These are phyloP conservation scores for Episyrphus balteatus DNA, from an alignment of 1,140 invertebrate species.

Conservation along the genomic window DNA sequence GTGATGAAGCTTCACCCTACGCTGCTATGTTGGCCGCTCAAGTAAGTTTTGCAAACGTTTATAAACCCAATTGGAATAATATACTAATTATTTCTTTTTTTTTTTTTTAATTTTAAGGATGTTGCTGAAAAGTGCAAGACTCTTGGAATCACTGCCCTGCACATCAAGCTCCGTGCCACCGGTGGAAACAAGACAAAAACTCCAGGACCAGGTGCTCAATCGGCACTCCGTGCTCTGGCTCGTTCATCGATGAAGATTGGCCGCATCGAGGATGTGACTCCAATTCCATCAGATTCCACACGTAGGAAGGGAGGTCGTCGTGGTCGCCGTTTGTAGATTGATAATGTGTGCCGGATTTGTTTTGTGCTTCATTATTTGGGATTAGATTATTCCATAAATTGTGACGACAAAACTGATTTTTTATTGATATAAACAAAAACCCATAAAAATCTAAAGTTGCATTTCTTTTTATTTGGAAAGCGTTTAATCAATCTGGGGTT, in stretches of 20 bases:
- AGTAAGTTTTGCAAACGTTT: slow-evolving; percentile 40
- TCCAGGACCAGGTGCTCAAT: slow-evolving; percentile 96
- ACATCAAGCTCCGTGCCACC: slow-evolving; percentile 96
- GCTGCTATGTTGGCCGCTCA: slow-evolving; percentile 99
- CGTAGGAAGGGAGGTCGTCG: slow-evolving; percentile 98
- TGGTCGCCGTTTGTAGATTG: slow-evolving; percentile 86
- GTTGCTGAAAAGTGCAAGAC: slow-evolving; percentile 97
- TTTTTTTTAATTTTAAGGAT: slow-evolving; percentile 60
- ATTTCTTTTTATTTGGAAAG: no score
- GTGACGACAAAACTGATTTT: no score
- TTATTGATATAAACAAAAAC: no score
- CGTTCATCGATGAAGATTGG: slow-evolving; percentile 99
- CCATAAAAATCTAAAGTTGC: no score
- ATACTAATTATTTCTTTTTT: slow-evolving; percentile 2
- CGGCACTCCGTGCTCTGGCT: slow-evolving; percentile 91
- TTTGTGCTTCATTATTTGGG: no score
- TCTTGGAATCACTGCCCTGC: slow-evolving; percentile 92
- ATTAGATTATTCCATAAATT: no score
- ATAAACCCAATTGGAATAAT: neutral
- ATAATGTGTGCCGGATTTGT: no score
- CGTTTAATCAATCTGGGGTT: no score
- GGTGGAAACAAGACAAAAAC: slow-evolving; percentile 98
- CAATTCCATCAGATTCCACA: slow-evolving; percentile 97
- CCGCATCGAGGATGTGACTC: slow-evolving; percentile 98
- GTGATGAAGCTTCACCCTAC: slow-evolving; percentile 99